Evolutionary conservation across 1,140 invertebrate species (phyloP).

Genomic region (Epicauta chinensis): DNA sequence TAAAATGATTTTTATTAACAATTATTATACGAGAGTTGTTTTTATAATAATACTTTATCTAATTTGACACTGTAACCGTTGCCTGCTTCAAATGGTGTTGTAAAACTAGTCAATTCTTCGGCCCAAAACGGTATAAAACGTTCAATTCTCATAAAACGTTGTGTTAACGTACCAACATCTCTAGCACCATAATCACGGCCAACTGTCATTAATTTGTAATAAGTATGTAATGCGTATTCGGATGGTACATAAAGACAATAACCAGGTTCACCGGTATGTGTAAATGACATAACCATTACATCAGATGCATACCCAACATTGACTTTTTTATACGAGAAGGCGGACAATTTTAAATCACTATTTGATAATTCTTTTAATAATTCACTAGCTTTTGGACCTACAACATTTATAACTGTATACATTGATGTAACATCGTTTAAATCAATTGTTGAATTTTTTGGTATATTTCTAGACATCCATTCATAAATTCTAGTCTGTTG

Average conservation of each 20-base stretch:
- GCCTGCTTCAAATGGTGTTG: slow-evolving; percentile 74
- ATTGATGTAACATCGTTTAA: slow-evolving; percentile 73
- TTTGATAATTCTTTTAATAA: slow-evolving; percentile 70
- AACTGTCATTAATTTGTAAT: slow-evolving; percentile 60
- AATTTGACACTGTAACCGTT: slow-evolving; percentile 66
- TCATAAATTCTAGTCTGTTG: slow-evolving; percentile 70
- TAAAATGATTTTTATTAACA: slow-evolving; percentile 30
- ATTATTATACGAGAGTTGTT: slow-evolving; percentile 5
- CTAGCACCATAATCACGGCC: slow-evolving; percentile 60
- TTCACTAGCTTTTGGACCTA: slow-evolving; percentile 70
- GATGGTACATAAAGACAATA: slow-evolving; percentile 77
- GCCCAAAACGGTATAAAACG: slow-evolving; percentile 58
- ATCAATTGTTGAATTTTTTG: slow-evolving; percentile 56
- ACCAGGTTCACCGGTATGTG: slow-evolving; percentile 77
- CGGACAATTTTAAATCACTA: slow-evolving; percentile 58
- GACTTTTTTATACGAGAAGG: slow-evolving; percentile 71
- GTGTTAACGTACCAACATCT: slow-evolving; percentile 69
- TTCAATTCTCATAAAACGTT: slow-evolving; percentile 64
- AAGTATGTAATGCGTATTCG: slow-evolving; percentile 74
- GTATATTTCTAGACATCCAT: slow-evolving; percentile 67
- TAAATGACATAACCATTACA: slow-evolving; percentile 73
- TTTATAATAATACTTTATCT: slow-evolving; percentile 41
- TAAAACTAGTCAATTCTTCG: slow-evolving; percentile 65
- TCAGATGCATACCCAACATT: slow-evolving; percentile 71
- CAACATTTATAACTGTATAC: slow-evolving; percentile 79